phyloP scores from a whole-genome alignment of 1,140 invertebrate genomes.

The Physella acuta region DNA sequence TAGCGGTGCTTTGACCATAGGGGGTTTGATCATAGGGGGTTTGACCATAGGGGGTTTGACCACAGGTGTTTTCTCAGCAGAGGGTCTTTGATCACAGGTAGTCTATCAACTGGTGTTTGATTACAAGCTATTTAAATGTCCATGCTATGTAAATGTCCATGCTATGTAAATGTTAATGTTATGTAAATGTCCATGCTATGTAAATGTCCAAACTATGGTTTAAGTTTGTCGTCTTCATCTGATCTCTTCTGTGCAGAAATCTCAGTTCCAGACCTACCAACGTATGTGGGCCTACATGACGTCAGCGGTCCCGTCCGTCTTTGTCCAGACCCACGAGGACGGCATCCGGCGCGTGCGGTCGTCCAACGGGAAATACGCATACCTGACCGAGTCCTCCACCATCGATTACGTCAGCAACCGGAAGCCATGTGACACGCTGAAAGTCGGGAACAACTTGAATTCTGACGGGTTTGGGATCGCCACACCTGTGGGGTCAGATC shows the following conservation, averaged over 20 bases:
- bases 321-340: slow-evolving; percentile 45
- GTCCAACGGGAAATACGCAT: slow-evolving; percentile 80
- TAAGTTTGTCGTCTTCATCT: too few species aligned
- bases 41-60: too few species aligned
- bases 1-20: too few species aligned
- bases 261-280: slow-evolving; percentile 85
- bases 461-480: slow-evolving; percentile 92
- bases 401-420: slow-evolving; percentile 93
- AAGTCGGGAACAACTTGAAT: slow-evolving; percentile 83
- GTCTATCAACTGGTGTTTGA: too few species aligned
- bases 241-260: slow-evolving; percentile 73
- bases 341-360: slow-evolving; percentile 49
- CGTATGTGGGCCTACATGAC: slow-evolving; percentile 96
- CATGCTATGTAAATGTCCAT: too few species aligned
- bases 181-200: too few species aligned
- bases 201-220: too few species aligned
- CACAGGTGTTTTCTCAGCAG: too few species aligned
- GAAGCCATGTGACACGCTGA: slow-evolving; percentile 93
- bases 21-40: too few species aligned
- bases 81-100: too few species aligned
- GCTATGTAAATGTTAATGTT: too few species aligned
- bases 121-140: too few species aligned
- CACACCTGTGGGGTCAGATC: slow-evolving; percentile 83
- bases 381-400: slow-evolving; percentile 89
- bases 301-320: slow-evolving; percentile 46